Percentiles rank a stretch among this genome's conserved stretches.
These are phyloP conservation scores for Aleiodes leptofemur DNA, from an alignment of 2,888 invertebrate species.

Conservation along the genomic window DNA sequence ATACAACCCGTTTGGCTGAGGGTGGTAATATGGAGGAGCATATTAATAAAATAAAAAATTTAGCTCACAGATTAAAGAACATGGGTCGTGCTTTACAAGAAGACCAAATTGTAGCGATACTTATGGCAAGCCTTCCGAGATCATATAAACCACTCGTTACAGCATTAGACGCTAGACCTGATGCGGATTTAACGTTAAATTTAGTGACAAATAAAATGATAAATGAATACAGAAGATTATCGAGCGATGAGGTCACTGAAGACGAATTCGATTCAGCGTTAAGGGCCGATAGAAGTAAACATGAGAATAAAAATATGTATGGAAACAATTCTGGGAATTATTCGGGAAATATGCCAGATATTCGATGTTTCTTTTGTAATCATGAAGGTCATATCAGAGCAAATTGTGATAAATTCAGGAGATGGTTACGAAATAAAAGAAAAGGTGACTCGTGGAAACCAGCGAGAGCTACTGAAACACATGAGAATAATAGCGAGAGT, in stretches of 20 bases:
- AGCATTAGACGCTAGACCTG: constrained; percentile 53
- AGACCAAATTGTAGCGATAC: constrained; percentile 51
- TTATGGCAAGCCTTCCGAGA: constrained; percentile 57
- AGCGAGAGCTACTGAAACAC: too few relatives aligned
- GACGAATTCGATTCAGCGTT: too few relatives aligned
- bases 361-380: too few relatives aligned
- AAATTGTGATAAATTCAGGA: too few relatives aligned
- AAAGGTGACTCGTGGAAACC: too few relatives aligned
- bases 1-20: neutral
- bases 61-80: neutral
- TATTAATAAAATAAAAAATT: neutral
- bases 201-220: constrained; percentile 54
- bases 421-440: too few relatives aligned
- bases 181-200: constrained; percentile 49
- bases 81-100: constrained; percentile 39
- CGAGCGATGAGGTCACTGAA: neutral
- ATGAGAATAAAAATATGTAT: too few relatives aligned
- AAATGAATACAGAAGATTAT: constrained; percentile 53
- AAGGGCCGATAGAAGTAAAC: too few relatives aligned
- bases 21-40: constrained; percentile 10
- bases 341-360: too few relatives aligned
- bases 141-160: constrained; percentile 56
- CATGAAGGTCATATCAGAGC: too few relatives aligned
- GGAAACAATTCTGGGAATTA: too few relatives aligned
- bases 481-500: too few relatives aligned